Evolutionary conservation across 2,888 invertebrate species (phyloP).

Genomic region (Sthenelais limicola): DNA sequence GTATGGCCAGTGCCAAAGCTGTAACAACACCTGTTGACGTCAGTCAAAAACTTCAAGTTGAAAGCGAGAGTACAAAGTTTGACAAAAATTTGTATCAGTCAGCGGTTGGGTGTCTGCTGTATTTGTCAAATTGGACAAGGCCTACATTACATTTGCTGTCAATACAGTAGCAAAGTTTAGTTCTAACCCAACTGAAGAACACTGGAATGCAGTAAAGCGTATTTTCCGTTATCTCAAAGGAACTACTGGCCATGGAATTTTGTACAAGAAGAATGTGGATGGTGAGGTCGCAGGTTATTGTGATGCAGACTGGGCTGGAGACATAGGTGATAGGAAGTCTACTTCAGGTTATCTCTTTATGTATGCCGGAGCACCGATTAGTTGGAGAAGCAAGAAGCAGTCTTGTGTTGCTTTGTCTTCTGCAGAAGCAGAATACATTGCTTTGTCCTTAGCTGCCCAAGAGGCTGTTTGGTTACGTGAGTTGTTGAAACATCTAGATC

Average conservation of each 20-base stretch:
- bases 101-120: slow-evolving; percentile 48
- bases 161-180: slow-evolving; percentile 43
- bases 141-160: slow-evolving; percentile 51
- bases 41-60: neutral
- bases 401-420: slow-evolving; percentile 59
- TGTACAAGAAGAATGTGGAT: slow-evolving; percentile 9
- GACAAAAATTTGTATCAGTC: slow-evolving; percentile 30
- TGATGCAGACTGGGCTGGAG: slow-evolving; percentile 64
- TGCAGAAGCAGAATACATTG: slow-evolving; percentile 67
- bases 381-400: slow-evolving; percentile 65
- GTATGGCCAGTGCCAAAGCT: slow-evolving; percentile 27
- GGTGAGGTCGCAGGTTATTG: slow-evolving; percentile 51
- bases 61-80: neutral
- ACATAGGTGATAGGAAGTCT: slow-evolving; percentile 58
- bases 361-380: slow-evolving; percentile 57
- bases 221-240: slow-evolving; percentile 42
- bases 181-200: slow-evolving; percentile 48
- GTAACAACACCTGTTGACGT: slow-evolving; percentile 22
- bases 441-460: slow-evolving; percentile 52
- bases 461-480: slow-evolving; percentile 50
- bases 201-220: slow-evolving; percentile 51
- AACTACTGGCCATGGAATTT: slow-evolving; percentile 25
- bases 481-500: slow-evolving; percentile 10
- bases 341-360: slow-evolving; percentile 60
- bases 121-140: slow-evolving; percentile 47